A percentile compares a stretch with the other conserved stretches of the same genome.
Conservation (phyloP, 2,888 invertebrate genomes). For the Melinopterus prodromus region DNA sequence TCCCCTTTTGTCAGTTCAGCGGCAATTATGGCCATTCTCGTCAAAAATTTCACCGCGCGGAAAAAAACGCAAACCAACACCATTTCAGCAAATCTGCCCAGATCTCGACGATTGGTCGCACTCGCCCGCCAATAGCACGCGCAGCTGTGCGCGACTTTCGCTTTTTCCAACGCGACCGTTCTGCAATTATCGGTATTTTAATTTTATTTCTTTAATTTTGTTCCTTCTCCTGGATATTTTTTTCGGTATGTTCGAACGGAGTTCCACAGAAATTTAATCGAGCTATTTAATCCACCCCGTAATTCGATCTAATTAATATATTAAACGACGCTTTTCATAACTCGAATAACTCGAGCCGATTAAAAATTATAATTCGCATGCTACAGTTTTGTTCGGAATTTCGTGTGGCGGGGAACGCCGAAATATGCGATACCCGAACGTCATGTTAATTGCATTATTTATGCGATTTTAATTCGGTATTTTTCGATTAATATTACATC, state of each 20-base stretch:
- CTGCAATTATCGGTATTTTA: neutral
- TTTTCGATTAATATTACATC: neutral
- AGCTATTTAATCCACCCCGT: too few relatives aligned
- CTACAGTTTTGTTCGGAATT: neutral
- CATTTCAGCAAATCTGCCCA: neutral
- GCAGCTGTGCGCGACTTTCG: neutral
- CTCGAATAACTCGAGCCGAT: neutral
- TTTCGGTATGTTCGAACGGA: neutral
- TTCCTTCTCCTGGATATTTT: neutral
- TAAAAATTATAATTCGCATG: neutral
- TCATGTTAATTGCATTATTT: conserved; percentile 22
- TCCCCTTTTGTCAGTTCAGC: neutral
- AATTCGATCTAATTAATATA: neutral
- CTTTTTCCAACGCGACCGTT: neutral
- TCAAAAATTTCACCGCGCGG: neutral
- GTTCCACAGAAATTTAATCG: too few relatives aligned
- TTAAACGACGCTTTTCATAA: neutral
- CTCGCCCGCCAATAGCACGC: neutral
- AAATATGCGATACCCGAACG: conserved; percentile 10
- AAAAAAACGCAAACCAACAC: neutral
- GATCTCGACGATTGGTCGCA: neutral
- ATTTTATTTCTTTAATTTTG: neutral
- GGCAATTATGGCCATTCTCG: neutral
- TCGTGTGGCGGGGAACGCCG: neutral
- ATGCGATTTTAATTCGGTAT: conserved; percentile 24